phyloP scores from a whole-genome alignment of 2,113 vertebrate species.

The Sciurus niger region DNA sequence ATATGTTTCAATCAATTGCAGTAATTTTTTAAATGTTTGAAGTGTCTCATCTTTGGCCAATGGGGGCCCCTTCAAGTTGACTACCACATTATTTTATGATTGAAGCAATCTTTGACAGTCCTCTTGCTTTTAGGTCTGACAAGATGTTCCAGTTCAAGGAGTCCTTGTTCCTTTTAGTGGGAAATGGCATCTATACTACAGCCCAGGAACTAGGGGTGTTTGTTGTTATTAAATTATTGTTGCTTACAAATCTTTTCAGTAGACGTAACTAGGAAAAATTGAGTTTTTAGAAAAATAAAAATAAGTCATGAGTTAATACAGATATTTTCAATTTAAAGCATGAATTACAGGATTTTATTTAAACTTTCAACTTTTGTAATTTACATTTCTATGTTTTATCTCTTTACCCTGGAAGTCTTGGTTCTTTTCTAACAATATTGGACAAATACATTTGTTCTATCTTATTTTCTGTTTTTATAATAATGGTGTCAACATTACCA shows the following conservation, averaged over 20 bases:
- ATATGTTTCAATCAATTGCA: not conserved
- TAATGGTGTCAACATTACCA: not conserved
- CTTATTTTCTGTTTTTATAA: slow-evolving; percentile 27
- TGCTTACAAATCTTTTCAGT: slow-evolving; percentile 60
- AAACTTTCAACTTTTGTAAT: slow-evolving; percentile 38
- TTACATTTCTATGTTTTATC: slow-evolving; percentile 32
- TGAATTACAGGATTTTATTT: slow-evolving; percentile 2
- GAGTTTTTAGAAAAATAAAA: slow-evolving; percentile 61
- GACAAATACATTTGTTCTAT: slow-evolving; percentile 7
- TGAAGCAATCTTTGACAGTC: slow-evolving; percentile 45
- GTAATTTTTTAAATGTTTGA: not conserved
- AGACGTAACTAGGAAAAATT: not conserved
- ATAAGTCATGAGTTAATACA: slow-evolving; percentile 18
- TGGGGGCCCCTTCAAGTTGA: not conserved
- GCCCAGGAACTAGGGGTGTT: not conserved
- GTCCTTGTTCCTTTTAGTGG: slow-evolving; percentile 63
- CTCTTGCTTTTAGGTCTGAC: slow-evolving; percentile 48
- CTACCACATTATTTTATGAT: slow-evolving; percentile 25
- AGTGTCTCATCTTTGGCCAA: not conserved
- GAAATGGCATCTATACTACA: slow-evolving; percentile 55
- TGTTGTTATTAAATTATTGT: slow-evolving; percentile 57
- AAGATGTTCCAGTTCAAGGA: slow-evolving; percentile 73
- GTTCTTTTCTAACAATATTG: not conserved
- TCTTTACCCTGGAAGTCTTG: not conserved
- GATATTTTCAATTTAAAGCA: slow-evolving; percentile 54